Conservation (phyloP, 2,113 vertebrate genomes). For the Sisor rabdophorus region DNA sequence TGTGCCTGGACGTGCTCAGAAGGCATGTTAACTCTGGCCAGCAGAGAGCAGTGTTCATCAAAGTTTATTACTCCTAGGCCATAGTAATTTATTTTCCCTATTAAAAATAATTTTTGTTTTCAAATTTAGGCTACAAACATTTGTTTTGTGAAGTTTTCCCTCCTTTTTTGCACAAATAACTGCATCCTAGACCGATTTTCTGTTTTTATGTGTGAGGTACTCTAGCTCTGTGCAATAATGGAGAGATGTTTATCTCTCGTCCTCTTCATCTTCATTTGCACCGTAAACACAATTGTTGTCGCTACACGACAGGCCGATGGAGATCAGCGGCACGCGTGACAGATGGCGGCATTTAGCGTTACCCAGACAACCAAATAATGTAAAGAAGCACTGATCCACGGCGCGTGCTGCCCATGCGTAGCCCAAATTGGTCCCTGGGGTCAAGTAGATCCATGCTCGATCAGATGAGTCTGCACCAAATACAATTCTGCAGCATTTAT, state of each 20-base stretch:
- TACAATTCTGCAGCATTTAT: neutral
- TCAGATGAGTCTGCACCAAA: constrained; percentile 69
- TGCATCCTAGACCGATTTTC: neutral
- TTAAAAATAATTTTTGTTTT: neutral
- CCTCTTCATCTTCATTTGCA: constrained; percentile 50
- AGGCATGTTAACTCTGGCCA: neutral
- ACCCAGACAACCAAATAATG: constrained; percentile 69
- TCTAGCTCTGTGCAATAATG: constrained; percentile 5
- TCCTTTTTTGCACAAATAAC: no score
- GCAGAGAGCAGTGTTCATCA: constrained; percentile 32
- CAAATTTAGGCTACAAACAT: neutral
- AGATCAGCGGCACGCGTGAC: constrained; percentile 64
- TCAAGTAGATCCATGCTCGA: constrained; percentile 57
- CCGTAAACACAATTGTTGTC: constrained; percentile 40
- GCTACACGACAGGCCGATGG: constrained; percentile 59
- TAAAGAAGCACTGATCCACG: constrained; percentile 24
- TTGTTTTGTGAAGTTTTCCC: neutral
- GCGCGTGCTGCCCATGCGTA: constrained; percentile 57
- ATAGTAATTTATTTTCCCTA: neutral
- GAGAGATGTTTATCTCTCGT: neutral
- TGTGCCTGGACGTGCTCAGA: neutral
- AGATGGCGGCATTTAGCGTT: constrained; percentile 69
- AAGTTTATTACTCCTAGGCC: neutral
- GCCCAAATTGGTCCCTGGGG: constrained; percentile 82
- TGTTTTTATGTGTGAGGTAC: neutral